Evolutionary conservation across 1,140 invertebrate genomes (phyloP).

Genomic region (Bathynomus jamesi): DNA sequence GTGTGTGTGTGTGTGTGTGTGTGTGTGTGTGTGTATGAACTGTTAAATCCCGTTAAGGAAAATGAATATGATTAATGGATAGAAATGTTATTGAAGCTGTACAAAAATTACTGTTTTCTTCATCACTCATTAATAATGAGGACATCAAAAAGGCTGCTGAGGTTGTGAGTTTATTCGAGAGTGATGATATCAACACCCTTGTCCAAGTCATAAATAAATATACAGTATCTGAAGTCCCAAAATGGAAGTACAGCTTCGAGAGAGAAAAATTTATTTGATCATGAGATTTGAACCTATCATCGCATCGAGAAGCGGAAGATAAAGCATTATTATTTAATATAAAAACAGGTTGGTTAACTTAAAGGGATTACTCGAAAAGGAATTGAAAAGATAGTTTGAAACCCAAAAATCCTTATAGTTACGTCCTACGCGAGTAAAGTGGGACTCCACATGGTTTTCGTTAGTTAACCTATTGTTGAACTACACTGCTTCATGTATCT

Average conservation of each 20-base stretch:
- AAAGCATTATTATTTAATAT: conserved; percentile 67
- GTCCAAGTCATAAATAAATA: conserved; percentile 73
- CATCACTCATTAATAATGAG: conserved; percentile 60
- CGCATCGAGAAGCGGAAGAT: conserved; percentile 58
- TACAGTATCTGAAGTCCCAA: conserved; percentile 71
- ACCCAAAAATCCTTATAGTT: too few species aligned
- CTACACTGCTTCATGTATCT: too few species aligned
- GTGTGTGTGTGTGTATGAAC: conserved; percentile 52
- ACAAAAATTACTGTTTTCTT: conserved; percentile 61
- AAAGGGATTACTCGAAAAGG: too few species aligned
- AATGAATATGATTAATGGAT: conserved; percentile 52
- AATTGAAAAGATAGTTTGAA: too few species aligned
- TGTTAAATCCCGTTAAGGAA: conserved; percentile 49
- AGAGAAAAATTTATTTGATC: conserved; percentile 68
- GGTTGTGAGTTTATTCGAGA: conserved; percentile 59
- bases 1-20: too few species aligned
- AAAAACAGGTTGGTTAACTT: conserved; percentile 57
- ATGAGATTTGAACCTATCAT: conserved; percentile 43
- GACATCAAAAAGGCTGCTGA: conserved; percentile 64
- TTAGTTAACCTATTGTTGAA: too few species aligned
- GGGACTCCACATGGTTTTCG: too few species aligned
- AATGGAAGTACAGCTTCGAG: conserved; percentile 62
- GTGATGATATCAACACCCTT: conserved; percentile 66
- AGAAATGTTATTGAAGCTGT: conserved; percentile 56
- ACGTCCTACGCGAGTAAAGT: too few species aligned